These are phyloP conservation scores for Coreoperca whiteheadi DNA, from an alignment of 2,113 vertebrate species.

Conservation along the genomic window DNA sequence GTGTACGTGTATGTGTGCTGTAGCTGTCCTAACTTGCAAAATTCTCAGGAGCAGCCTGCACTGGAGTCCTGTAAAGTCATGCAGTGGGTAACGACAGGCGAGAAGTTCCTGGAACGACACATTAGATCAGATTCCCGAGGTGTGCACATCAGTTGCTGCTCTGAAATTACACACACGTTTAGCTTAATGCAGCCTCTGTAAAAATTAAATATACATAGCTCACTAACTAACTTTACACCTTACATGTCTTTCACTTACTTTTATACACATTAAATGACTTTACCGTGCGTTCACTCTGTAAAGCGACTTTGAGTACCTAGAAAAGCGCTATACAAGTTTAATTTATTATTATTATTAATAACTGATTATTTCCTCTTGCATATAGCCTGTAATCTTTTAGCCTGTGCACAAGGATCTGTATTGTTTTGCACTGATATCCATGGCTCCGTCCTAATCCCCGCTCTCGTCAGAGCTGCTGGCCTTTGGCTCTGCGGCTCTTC, in stretches of 20 bases:
- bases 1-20: slow-evolving; percentile 24
- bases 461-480: slow-evolving; percentile 58
- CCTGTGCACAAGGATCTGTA: slow-evolving; percentile 40
- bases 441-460: slow-evolving; percentile 32
- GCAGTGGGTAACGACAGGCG: slow-evolving; percentile 50
- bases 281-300: no score
- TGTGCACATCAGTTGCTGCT: slow-evolving; percentile 30
- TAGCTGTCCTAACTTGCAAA: slow-evolving; percentile 74
- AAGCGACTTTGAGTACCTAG: no score
- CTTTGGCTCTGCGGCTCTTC: slow-evolving; percentile 63
- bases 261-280: no score
- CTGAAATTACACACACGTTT: slow-evolving; percentile 36
- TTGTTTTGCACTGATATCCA: slow-evolving; percentile 45
- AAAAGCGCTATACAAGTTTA: no score
- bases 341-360: no score
- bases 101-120: slow-evolving; percentile 63
- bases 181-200: background rate
- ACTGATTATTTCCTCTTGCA: slow-evolving; percentile 41
- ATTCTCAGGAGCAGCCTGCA: slow-evolving; percentile 66
- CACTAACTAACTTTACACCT: no score
- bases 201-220: slow-evolving; percentile 21
- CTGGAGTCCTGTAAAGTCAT: slow-evolving; percentile 65
- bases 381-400: slow-evolving; percentile 11
- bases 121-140: slow-evolving; percentile 42
- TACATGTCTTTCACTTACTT: no score